Base-by-base conservation (phyloP, 2,113 vertebrate species). In the Neodon shergylaensis region DNA sequence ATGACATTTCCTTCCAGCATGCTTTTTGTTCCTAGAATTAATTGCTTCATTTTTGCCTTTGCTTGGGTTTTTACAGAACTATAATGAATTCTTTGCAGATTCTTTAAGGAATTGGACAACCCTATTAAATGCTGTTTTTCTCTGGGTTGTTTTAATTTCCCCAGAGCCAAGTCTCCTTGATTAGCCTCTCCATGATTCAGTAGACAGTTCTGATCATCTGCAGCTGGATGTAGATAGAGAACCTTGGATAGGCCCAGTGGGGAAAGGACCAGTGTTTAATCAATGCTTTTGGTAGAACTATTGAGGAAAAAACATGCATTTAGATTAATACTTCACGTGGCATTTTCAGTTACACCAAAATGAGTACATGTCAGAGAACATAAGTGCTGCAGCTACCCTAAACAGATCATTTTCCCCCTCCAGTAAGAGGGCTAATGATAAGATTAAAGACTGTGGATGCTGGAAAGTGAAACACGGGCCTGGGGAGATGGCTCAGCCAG, bases 81-180 rank as follows among this genome's bases (percentile, higher is more conserved):
- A 5, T 63, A 87, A 47, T 58, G n/a, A 76, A 76, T 85, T 94
- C 76, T 94, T 86, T 90, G 61, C 13, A 70, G 39, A 95, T 44
- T 63, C 72, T 88, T 54, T 42, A 77, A 76, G 58, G 39, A 87
- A 63, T 77, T 87, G 44, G 6, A 87, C 72, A 85, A 28, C 79
- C 24, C 31, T 24, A 49, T 7, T 79, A n/a, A 84, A 72, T 73
- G 31, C 63, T 87, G 0, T 94, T 95, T 94, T 63, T 68, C 70
- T 44, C 22, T 76, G 47, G 26, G 61, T 86, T 44, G 68, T 90
- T 92, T 28, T 47, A 33, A 73, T 90, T 86, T 92, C 92, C 73
- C 66, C 58, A 85, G 73, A 92, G 52, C 49, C n/a, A 28, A 52
- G 26, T n/a, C 52, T 84, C 39, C 26, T 72, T 21, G 33, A 92